Evolutionary conservation across 2,113 vertebrate genomes (phyloP).

Genomic region (Tetrao urogallus): DNA sequence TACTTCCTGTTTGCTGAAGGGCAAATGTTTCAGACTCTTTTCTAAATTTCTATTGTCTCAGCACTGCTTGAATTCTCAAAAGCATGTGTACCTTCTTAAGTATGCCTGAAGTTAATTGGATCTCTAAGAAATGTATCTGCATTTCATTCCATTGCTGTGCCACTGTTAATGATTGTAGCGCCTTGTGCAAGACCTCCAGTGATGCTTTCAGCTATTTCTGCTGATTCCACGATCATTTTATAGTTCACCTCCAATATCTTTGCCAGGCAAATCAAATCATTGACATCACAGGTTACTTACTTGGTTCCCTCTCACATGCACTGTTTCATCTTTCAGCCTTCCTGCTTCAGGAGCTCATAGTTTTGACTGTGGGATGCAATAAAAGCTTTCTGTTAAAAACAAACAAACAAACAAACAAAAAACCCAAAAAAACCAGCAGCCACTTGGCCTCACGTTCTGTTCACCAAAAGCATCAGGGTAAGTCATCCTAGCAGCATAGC

Average conservation of each 20-base stretch:
- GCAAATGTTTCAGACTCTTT: not conserved
- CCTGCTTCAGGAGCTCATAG: not conserved
- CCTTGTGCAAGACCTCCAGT: not conserved
- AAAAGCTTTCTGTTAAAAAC: not conserved
- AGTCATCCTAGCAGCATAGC: not conserved
- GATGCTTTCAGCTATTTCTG: not conserved
- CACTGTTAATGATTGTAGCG: not conserved
- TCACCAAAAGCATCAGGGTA: not conserved
- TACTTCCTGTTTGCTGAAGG: not conserved
- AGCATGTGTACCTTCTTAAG: not conserved
- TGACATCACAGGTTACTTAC: not conserved
- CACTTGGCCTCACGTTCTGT: accelerated
- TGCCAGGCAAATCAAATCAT: not conserved
- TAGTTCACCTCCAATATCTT: not conserved
- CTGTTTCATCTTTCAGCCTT: not conserved
- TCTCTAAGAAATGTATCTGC: not conserved
- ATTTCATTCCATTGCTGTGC: not conserved
- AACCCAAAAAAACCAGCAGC: not conserved
- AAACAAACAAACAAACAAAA: too few relatives aligned
- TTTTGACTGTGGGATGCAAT: not conserved
- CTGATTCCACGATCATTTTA: not conserved
- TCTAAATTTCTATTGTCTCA: not conserved
- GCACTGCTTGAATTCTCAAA: conserved; percentile 15
- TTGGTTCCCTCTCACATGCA: not conserved
- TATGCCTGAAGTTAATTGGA: not conserved